Evolutionary conservation across 2,888 invertebrate species (phyloP), one percentile per base, ranked within the genome.

Genomic region (Lithosia quadra): DNA sequence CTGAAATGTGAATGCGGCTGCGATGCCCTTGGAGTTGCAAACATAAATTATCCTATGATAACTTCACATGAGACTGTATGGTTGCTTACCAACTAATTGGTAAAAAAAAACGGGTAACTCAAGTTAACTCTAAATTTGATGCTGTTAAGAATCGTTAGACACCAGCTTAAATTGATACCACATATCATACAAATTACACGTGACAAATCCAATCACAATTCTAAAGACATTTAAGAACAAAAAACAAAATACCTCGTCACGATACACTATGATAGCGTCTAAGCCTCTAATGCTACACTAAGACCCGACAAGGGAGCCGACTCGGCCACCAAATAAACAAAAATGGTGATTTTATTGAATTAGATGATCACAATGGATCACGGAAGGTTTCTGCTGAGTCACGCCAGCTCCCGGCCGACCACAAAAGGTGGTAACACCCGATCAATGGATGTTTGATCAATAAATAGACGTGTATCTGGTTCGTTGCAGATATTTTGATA

Each of bases 331-430:
- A 92, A 93, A 93, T 91, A 94, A 93, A 94, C 92, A 92, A 93
- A 92, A 93, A 93, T 94, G 91, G 91, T 91, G 93, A 93, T 94
- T 93, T 94, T 93, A 95, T 95, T 95, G 94, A 95, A 94, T 95
- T 95, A 95, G 92, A 88, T 86, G 93, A 91, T 92, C 92, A 94
- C 94, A 94, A 93, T 94, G 88, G 88, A 88, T 87, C 86, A 82
- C 83, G 88, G 86, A 84, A 84, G 78, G 76, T 84, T 88, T 88
- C 82, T 89, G 94, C 93, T 86, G 90, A 87, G 79, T 94, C 94
- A 94, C 69, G 84, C 87, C 86, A 81, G 84, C 92, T 92, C 88
- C 91, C 91, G 90, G 82, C 83, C 87, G 86, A 79, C 80, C 81
- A 90, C 91, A 92, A 93, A 91, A 93, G 92, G 93, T 93, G 93